phyloP scores from a whole-genome alignment of 2,113 vertebrate species.

The Oryctolagus cuniculus region mOryCun1.1 NC_091435.1:95367501-95368000 shows the following conservation, averaged over 20 bases:
- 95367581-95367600: slow-evolving; percentile 12
- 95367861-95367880: neutral
- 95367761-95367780: neutral
- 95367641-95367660: slow-evolving; percentile 13
- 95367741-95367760: neutral
- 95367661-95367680: slow-evolving; percentile 10
- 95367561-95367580: neutral
- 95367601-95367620: neutral
- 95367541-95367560: neutral
- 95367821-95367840: neutral
- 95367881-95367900: neutral
- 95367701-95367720: neutral
- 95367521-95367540: neutral
- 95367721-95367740: neutral
- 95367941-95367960: neutral
- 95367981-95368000: neutral
- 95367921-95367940: neutral
- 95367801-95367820: neutral
- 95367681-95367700: slow-evolving; percentile 4
- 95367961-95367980: neutral
- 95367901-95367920: neutral
- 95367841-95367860: neutral
- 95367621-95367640: neutral
- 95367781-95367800: neutral
- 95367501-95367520: neutral